phyloP scores from a whole-genome alignment of 1,140 invertebrate genomes.

The Drosophila kohkoa region DNA sequence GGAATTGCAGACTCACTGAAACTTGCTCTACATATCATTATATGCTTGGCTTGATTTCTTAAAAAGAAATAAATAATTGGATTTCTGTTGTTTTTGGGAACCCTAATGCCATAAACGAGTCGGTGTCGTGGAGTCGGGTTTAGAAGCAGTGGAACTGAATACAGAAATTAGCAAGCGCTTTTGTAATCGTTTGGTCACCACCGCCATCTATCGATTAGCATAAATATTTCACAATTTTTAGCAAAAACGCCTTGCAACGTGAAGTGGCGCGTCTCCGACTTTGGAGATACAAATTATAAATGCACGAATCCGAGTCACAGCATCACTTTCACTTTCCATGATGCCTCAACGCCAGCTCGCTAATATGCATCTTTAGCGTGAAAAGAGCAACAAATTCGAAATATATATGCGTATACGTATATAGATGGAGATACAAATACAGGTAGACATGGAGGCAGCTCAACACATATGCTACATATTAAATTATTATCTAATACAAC shows the following conservation, averaged over 20 bases:
- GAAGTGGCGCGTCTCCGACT: constrained; percentile 16
- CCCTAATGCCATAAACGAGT: no score
- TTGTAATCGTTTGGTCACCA: constrained; percentile 67
- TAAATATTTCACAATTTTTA: constrained; percentile 58
- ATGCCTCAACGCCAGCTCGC: constrained; percentile 35
- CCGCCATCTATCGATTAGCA: constrained; percentile 63
- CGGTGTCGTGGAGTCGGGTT: not conserved
- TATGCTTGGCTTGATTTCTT: constrained; percentile 11
- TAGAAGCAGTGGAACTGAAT: constrained; percentile 13
- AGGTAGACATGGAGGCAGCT: constrained; percentile 26
- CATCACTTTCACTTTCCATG: constrained; percentile 76
- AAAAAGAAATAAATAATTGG: not conserved
- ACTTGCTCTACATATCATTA: constrained; percentile 26
- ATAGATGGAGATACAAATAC: constrained; percentile 39
- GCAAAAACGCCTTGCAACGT: constrained; percentile 63
- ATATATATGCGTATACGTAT: constrained; percentile 8
- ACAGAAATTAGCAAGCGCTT: constrained; percentile 36
- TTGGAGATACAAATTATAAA: constrained; percentile 73
- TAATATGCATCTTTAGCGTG: constrained; percentile 63
- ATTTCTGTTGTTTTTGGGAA: not conserved
- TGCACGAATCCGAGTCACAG: constrained; percentile 62
- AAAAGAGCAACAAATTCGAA: constrained; percentile 31
- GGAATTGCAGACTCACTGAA: constrained; percentile 14
- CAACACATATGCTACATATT: constrained; percentile 50
- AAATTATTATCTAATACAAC: constrained; percentile 72